phyloP scores from a whole-genome alignment of 2,797 vertebrate genomes.

The Rallus crepitans region DNA sequence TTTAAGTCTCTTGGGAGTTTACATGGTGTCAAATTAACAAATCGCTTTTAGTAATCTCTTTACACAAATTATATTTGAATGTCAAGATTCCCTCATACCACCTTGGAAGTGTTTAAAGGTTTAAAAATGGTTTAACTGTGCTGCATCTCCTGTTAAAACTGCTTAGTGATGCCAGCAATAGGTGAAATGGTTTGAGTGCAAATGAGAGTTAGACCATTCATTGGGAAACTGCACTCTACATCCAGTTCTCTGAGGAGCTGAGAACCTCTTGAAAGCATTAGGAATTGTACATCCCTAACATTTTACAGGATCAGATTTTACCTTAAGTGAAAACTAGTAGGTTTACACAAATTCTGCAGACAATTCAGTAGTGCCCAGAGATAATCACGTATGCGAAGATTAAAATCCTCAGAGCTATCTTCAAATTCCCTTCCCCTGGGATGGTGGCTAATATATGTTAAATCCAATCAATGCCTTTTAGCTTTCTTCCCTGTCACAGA shows the following conservation, averaged over 20 bases:
- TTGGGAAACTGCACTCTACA: background rate
- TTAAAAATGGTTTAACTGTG: background rate
- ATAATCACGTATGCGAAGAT: background rate
- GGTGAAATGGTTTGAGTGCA: background rate
- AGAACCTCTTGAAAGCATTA: background rate
- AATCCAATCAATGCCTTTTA: slow-evolving; percentile 57
- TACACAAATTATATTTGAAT: background rate
- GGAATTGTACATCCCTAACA: background rate
- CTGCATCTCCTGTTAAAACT: background rate
- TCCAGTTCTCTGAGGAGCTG: background rate
- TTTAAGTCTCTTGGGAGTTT: background rate
- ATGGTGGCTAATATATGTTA: slow-evolving; percentile 40
- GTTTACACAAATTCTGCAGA: background rate
- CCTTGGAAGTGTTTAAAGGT: background rate
- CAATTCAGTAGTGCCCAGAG: background rate
- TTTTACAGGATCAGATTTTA: background rate
- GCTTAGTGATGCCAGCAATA: background rate
- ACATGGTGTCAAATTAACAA: background rate
- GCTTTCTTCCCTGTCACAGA: slow-evolving; percentile 47
- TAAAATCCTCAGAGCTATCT: slow-evolving; percentile 39
- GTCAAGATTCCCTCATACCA: background rate
- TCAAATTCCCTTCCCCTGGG: slow-evolving; percentile 12
- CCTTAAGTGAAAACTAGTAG: background rate
- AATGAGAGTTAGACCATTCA: background rate
- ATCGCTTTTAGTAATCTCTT: background rate